Evolutionary conservation across 2,797 vertebrate genomes (phyloP), one percentile per base, ranked within the genome.

Genomic region (Oreochromis mossambicus): DNA sequence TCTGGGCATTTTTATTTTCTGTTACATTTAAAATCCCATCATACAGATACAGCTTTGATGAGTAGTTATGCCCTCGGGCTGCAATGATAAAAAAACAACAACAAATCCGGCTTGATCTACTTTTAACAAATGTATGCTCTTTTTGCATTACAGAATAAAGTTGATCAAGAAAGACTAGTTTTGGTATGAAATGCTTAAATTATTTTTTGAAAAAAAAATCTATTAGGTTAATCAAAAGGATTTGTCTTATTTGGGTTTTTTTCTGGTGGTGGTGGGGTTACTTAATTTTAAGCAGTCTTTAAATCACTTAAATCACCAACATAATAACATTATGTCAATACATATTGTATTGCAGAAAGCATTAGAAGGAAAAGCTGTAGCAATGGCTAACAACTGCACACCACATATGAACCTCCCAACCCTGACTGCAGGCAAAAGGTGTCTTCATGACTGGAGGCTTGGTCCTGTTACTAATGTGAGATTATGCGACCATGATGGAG

Each of bases 1-100:
- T 81, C 29, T 78, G 56, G 80, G 84, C 55, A 77, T 90, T 93
- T 91, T 91, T 89, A 81, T 85, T 87, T 86, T 87, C 81, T 79
- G 83, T 90, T 88, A 87, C 77, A 82, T 77, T 89, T 82, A 87
- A 88, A 92, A 89, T 84, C 81, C 77, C 56, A 80, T 83, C 79
- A 78, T 63, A 77, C 36, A 79, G 77, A 89, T 75, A 55, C 14
- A 58, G 68, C 77, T 89, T 87, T 88, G 86, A 90, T 89, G 86
- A 82, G 66, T 80, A 63, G 83, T 54, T 86, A 46, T 88, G 83
- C 82, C 87, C 90, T 79, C n/a, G 36, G 84, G 86, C 83, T 68
- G 54, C 8, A 29, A 80, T 58, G 51, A 26, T 24, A 34, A 12
- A 75, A 66, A 5, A 78, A n/a, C n/a, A n/a, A 15, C 79, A 86